Percentiles rank a stretch among this genome's conserved stretches.
Conservation (phyloP, 2,888 invertebrate genomes). For the Hypercompe scribonia region DNA sequence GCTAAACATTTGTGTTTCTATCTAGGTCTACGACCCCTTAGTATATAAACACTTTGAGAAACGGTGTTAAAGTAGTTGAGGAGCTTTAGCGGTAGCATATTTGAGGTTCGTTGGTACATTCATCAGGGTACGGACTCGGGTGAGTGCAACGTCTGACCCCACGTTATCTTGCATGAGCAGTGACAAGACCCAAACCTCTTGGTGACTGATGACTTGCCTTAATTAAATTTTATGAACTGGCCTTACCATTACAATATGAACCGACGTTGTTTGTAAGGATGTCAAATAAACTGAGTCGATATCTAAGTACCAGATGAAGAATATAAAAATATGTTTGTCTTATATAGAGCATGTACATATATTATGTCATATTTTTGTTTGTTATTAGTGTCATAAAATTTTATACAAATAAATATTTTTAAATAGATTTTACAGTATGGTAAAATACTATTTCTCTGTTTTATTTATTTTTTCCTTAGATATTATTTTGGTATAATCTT, state of each 20-base stretch:
- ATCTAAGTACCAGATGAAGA: neutral
- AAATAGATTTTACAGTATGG: neutral
- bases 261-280: conserved; percentile 39
- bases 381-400: too few relatives aligned
- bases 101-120: conserved; percentile 84
- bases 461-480: neutral
- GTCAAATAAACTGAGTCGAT: conserved; percentile 8
- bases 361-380: neutral
- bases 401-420: too few relatives aligned
- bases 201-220: conserved; percentile 84
- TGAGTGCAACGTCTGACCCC: conserved; percentile 82
- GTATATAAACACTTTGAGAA: conserved; percentile 4
- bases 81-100: conserved; percentile 77
- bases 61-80: conserved; percentile 40
- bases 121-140: conserved; percentile 71
- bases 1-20: neutral
- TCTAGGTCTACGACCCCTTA: neutral
- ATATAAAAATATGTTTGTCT: too few relatives aligned
- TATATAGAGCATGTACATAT: neutral
- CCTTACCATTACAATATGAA: conserved; percentile 58
- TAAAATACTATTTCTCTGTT: neutral
- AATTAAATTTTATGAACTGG: conserved; percentile 82
- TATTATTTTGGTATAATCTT: neutral
- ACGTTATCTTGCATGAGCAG: conserved; percentile 81
- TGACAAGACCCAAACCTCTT: conserved; percentile 73